These are phyloP conservation scores for Drosophila sordidapex DNA, from an alignment of 2,888 invertebrate genomes.

Conservation along the genomic window DNA sequence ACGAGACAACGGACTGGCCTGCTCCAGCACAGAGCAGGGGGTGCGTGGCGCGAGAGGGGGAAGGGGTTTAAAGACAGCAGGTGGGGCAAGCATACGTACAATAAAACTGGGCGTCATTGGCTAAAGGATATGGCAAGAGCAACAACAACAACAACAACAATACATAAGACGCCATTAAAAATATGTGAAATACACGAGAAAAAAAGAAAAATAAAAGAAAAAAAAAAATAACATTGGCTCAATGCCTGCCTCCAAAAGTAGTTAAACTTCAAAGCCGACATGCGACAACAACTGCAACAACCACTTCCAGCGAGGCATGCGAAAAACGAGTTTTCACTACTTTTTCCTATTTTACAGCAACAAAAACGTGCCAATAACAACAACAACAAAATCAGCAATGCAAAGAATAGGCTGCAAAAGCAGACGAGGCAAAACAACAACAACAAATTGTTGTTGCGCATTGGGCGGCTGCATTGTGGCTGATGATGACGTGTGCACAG, in stretches of 20 bases:
- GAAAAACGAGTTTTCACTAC: conserved; percentile 76
- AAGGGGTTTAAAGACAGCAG: conserved; percentile 3
- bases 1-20: conserved; percentile 48
- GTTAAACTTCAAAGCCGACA: conserved; percentile 73
- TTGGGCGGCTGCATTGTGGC: conserved; percentile 21
- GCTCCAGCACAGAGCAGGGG: background rate
- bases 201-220: conserved; percentile 11
- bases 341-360: conserved; percentile 72
- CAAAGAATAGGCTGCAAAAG: conserved; percentile 42
- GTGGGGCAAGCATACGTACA: conserved; percentile 17
- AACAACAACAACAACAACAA: conserved; percentile 41
- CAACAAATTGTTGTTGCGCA: conserved; percentile 29
- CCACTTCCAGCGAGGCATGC: conserved; percentile 33
- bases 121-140: conserved; percentile 64
- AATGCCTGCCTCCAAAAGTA: conserved; percentile 68
- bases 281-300: conserved; percentile 27
- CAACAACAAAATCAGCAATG: conserved; percentile 27
- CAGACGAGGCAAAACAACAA: conserved; percentile 34
- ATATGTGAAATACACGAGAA: conserved; percentile 3
- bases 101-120: conserved; percentile 56
- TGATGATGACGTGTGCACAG: conserved; percentile 60
- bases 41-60: background rate
- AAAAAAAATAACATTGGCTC: conserved; percentile 26
- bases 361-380: conserved; percentile 48
- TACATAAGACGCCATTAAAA: conserved; percentile 39